phyloP scores from a whole-genome alignment of 1,140 invertebrate species.

The Bombus confusus region DNA sequence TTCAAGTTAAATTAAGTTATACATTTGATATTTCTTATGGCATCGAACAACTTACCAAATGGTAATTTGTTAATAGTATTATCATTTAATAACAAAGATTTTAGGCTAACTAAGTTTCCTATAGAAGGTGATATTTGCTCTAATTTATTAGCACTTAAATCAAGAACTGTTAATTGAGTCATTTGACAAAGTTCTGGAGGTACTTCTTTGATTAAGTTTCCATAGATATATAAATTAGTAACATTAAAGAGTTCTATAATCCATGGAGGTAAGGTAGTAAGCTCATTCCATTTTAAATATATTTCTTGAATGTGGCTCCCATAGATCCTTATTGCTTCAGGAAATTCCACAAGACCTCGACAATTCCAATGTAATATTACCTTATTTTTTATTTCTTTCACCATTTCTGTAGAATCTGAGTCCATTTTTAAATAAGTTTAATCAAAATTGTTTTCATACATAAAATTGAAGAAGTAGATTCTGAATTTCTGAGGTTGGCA shows the following conservation, averaged over 20 bases:
- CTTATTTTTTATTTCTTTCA: slow-evolving; percentile 72
- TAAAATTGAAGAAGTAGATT: slow-evolving; percentile 24
- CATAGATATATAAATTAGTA: slow-evolving; percentile 75
- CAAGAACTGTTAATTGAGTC: slow-evolving; percentile 68
- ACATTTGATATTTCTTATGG: neutral
- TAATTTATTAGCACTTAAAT: slow-evolving; percentile 73
- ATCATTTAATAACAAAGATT: slow-evolving; percentile 68
- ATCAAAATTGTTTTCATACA: slow-evolving; percentile 19
- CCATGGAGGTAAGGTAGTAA: slow-evolving; percentile 72
- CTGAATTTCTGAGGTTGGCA: slow-evolving; percentile 37
- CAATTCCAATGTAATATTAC: slow-evolving; percentile 77
- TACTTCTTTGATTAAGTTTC: slow-evolving; percentile 70
- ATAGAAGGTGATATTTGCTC: slow-evolving; percentile 63
- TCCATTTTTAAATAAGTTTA: slow-evolving; percentile 65
- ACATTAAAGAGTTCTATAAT: slow-evolving; percentile 72
- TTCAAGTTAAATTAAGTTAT: slow-evolving; percentile 20
- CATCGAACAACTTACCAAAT: slow-evolving; percentile 58
- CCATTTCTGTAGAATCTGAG: slow-evolving; percentile 65
- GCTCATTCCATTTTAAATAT: slow-evolving; percentile 76
- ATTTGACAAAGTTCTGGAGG: slow-evolving; percentile 67
- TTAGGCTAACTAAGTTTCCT: slow-evolving; percentile 61
- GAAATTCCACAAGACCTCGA: slow-evolving; percentile 69
- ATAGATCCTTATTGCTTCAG: slow-evolving; percentile 64
- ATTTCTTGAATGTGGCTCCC: slow-evolving; percentile 72
- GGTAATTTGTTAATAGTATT: slow-evolving; percentile 71